Percentiles rank a stretch among this genome's conserved stretches.
Evolutionary conservation across 2,888 invertebrate genomes (phyloP).

Genomic region (Epistrophe eligans): DNA sequence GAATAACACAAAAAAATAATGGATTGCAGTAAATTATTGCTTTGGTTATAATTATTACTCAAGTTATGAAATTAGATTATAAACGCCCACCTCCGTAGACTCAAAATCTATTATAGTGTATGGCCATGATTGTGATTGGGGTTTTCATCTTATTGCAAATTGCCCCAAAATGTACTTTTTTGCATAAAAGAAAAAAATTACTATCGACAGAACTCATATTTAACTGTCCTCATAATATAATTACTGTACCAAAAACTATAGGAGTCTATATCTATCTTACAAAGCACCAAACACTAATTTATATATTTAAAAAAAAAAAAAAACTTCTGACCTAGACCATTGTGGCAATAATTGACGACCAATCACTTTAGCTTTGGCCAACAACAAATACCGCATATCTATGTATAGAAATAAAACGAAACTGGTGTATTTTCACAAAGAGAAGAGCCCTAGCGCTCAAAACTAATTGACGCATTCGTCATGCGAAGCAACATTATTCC

Average conservation of each 20-base stretch:
- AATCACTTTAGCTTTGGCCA: constrained; percentile 4
- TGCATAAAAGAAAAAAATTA: constrained; percentile 1
- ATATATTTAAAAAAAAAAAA: constrained; percentile 18
- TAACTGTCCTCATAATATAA: neutral
- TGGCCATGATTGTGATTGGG: neutral
- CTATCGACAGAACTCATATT: constrained; percentile 1
- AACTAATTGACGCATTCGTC: constrained; percentile 70
- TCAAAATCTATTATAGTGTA: neutral
- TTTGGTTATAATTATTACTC: neutral
- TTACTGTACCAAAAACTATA: neutral
- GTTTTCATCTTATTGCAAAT: neutral
- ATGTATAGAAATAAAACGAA: neutral
- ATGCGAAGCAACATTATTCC: constrained; percentile 47
- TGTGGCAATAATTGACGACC: constrained; percentile 36
- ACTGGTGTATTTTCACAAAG: constrained; percentile 32
- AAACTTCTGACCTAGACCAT: constrained; percentile 66
- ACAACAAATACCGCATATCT: neutral
- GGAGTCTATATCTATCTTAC: neutral
- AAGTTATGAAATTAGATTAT: constrained; percentile 3
- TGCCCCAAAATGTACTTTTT: neutral
- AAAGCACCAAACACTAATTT: neutral
- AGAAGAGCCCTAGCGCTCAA: constrained; percentile 19
- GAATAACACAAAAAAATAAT: neutral
- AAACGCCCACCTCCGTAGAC: neutral
- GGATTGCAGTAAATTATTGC: neutral